Evolutionary conservation across 35 echinoderm and acorn worm genomes (phyloP).

Genomic region (Diadema setosum): DNA sequence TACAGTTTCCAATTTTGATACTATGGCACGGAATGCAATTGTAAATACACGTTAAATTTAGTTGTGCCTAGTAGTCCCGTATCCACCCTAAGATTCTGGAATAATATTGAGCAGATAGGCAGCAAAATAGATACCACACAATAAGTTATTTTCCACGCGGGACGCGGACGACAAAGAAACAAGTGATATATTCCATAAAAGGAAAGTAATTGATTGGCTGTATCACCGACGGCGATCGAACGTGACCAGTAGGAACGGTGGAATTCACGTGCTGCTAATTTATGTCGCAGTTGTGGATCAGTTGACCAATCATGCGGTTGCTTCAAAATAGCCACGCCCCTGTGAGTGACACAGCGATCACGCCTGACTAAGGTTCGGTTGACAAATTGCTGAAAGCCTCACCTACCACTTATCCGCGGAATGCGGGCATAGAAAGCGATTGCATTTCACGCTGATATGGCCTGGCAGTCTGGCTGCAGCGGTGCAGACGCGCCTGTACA

Average conservation of each 20-base stretch:
- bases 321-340: neutral
- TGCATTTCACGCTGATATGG: slow-evolving; percentile 57
- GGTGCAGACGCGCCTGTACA: slow-evolving; percentile 29
- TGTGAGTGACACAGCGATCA: slow-evolving; percentile 20
- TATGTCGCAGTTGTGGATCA: neutral
- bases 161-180: slow-evolving; percentile 61
- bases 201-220: slow-evolving; percentile 81
- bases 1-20: neutral
- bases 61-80: no score
- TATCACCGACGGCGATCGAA: slow-evolving; percentile 72
- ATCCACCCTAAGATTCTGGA: no score
- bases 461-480: neutral
- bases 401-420: slow-evolving; percentile 73
- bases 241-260: slow-evolving; percentile 54
- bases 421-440: slow-evolving; percentile 62
- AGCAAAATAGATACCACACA: slow-evolving; percentile 14
- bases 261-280: slow-evolving; percentile 47
- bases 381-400: slow-evolving; percentile 57
- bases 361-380: slow-evolving; percentile 35
- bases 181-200: slow-evolving; percentile 77
- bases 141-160: slow-evolving; percentile 14
- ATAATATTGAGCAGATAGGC: no score
- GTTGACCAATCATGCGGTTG: slow-evolving; percentile 11
- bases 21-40: no score
- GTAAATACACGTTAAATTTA: neutral